Base-by-base conservation (phyloP, 2,888 invertebrate genomes). In the Tanypteryx hageni region DNA sequence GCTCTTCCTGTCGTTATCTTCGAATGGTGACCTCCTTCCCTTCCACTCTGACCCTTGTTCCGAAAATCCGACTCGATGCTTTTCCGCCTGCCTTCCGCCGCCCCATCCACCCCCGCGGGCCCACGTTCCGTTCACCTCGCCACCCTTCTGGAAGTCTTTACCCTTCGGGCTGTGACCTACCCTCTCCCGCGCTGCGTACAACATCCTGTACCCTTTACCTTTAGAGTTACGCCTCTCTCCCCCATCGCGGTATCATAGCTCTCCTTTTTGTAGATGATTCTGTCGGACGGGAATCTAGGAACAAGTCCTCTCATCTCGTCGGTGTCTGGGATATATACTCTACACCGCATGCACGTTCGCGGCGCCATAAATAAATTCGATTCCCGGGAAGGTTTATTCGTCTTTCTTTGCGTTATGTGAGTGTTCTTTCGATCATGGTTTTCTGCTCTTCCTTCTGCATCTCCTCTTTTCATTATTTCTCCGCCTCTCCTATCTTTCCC, bases 291-390 rank as follows among this genome's bases (percentile, higher is more conserved):
- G 44, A 44, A 44, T 44, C 44, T 44, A 44, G 18, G 64, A 64
- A 7, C 9, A 7, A 27, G n/a, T 2, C 44, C 14, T 57, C 57
- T 57, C 83, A 13, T 83, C 83, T 57, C n/a, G 10, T 56, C 56
- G 18, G 16, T 5, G 31, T 82, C 31, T 8, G 82, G 82, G 2
- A 56, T 56, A 44, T 56, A 11, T 16, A 31, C 13, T 44, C n/a
- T n/a, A n/a, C n/a, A n/a, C n/a, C n/a, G n/a, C n/a, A n/a, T n/a
- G n/a, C n/a, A n/a, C n/a, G n/a, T n/a, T n/a, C n/a, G n/a, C n/a
- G n/a, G n/a, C 9, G 18, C 56, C 18, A 83, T 83, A 57, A 83
- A 83, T 83, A 83, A 56, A 83, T 83, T 83, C 83, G 44, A 83
- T 83, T 83, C 57, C 57, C 82, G 31, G 1, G 0, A 18, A 44